Evolutionary conservation across 2,888 invertebrate genomes (phyloP), one percentile per base, ranked within the genome.

Genomic region (Panopea generosa): DNA sequence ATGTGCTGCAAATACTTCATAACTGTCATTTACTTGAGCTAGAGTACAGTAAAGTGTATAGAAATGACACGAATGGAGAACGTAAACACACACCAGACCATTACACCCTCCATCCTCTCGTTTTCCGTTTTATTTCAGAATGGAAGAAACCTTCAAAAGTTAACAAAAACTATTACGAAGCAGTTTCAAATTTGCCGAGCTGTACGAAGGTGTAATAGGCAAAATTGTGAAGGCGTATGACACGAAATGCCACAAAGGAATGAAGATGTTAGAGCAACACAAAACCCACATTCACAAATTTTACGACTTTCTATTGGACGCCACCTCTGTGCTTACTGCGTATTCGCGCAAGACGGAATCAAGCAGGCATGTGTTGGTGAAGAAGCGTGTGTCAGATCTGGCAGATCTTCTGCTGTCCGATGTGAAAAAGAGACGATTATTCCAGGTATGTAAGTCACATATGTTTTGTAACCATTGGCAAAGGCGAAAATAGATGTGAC

Each of bases 101-200:
- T 3, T 74, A 59, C 55, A 68, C 68, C n/a, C 65, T 81, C 2
- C 81, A 81, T 38, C 77, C 81, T 9, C 43, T 81, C n/a, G 81
- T 77, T 0, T 72, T 61, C 47, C 56, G 69, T 1, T 81, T 65
- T 45, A 11, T 77, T 20, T 43, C 65, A 1, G 81, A 81, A 63
- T 56, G 65, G 65, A 74, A 63, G 26, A 65, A 50, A n/a, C 43
- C 50, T 9, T 26, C 3, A n/a, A 38, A 49, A 1, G 24, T 77
- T 2, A 2, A 52, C 18, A 20, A 27, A 2, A 38, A 38, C 18
- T 62, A 60, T 22, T 22, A 27, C 18, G 24, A 49, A 33, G 76
- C 81, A 11, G 27, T 52, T 3, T 60, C 52, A 24, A 55, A 20
- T 81, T 81, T 62, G 69, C 75, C 16, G 69, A 66, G 1, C 26